Evolutionary conservation across 2,797 vertebrate species (phyloP).

Genomic region (Enteromius viviparus): DNA sequence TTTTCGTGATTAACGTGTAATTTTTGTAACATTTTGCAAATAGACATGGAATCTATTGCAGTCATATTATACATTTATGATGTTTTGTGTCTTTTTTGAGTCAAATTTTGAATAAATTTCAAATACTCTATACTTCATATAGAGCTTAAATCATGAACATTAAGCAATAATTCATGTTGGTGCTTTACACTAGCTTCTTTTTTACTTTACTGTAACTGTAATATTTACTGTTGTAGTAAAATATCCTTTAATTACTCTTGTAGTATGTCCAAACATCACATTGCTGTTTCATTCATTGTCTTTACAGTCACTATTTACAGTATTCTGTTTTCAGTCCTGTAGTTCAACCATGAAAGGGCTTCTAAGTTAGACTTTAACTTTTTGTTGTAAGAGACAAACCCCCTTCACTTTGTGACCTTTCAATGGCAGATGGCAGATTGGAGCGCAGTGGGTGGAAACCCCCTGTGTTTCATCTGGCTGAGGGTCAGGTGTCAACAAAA

Average conservation of each 20-base stretch:
- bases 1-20: neutral
- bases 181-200: neutral
- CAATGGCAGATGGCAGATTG: slow-evolving; percentile 91
- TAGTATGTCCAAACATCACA: neutral
- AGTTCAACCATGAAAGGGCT: slow-evolving; percentile 38
- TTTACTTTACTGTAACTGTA: neutral
- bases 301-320: slow-evolving; percentile 7
- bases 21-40: slow-evolving; percentile 4
- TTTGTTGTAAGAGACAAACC: slow-evolving; percentile 52
- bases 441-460: slow-evolving; percentile 78
- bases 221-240: neutral
- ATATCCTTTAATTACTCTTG: neutral
- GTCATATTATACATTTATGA: neutral
- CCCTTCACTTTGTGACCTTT: slow-evolving; percentile 68
- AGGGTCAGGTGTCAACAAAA: slow-evolving; percentile 88
- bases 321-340: neutral
- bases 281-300: neutral
- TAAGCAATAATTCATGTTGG: neutral
- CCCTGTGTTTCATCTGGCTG: slow-evolving; percentile 81
- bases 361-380: slow-evolving; percentile 55
- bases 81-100: neutral
- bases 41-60: neutral
- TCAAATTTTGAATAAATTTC: too few relatives aligned
- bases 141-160: neutral
- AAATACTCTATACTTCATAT: too few relatives aligned